Evolutionary conservation across 2,888 invertebrate species (phyloP), one percentile per base, ranked within the genome.

Genomic region (Agrochola macilenta): DNA sequence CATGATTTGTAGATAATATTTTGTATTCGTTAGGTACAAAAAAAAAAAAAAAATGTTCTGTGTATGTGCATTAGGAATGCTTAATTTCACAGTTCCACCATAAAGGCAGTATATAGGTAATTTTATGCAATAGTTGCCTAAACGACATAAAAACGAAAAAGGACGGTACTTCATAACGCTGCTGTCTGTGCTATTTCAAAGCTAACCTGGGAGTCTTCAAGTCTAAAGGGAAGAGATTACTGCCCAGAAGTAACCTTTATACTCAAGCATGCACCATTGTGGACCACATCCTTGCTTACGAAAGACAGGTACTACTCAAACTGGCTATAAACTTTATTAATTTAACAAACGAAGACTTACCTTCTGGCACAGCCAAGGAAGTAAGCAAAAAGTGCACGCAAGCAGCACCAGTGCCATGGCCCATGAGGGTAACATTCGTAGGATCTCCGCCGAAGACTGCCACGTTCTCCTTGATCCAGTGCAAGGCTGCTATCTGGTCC

Each of bases 401-500:
- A 3, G 99, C 99, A 0, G 99, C 99, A 0, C 99, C 99, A 20
- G 99, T 99, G 9, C 99, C 99, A 92, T 99, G 99, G 0, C 99
- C 99, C 93, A 99, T 98, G 35, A 99, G 97, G 2, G 99, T 99
- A 77, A 99, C 99, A 91, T 99, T 98, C 60, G 98, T 98, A 0
- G 99, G 98, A 95, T 99, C 99, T 0, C 99, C 99, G 9, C 99
- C 99, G 93, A 99, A 99, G 74, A 98, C 98, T 0, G 98, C 99
- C 71, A 99, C 99, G 95, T 99, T 99, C 94, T 99, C 99, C 92
- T 99, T 98, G 82, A 99, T 98, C 99, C 99, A 99, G 92, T 99
- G 99, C 83, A 99, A 96, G 0, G 99, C 99, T 0, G 99, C 99
- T 89, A 99, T 98, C 95, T 99, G 99, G 95, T 99, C 99, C 98